Percentiles rank a stretch among this genome's conserved stretches.
Evolutionary conservation across 2,113 vertebrate species (phyloP).

Genomic region (Urocitellus parryii): DNA sequence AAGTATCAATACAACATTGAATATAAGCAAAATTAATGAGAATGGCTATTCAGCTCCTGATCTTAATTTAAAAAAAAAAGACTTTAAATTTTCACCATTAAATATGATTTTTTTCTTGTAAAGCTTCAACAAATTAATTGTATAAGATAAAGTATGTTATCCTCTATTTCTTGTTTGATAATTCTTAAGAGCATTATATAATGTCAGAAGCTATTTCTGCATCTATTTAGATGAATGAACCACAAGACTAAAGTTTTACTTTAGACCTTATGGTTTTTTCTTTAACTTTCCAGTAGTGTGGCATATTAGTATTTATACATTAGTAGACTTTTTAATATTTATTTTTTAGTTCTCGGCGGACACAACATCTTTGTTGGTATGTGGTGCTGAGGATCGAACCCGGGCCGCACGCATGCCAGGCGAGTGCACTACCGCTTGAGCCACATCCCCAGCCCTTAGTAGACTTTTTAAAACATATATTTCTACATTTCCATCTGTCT

Average conservation of each 20-base stretch:
- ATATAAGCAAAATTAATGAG: not conserved
- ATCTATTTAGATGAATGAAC: not conserved
- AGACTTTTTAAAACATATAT: no score
- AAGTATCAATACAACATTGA: not conserved
- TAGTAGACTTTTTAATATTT: not conserved
- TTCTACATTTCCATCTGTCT: not conserved
- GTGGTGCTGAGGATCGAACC: no score
- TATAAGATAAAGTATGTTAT: not conserved
- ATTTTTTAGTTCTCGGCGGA: no score
- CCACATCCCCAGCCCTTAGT: no score
- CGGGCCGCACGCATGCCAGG: no score
- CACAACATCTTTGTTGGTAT: no score
- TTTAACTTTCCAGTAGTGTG: conserved; percentile 15
- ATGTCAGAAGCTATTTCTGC: not conserved
- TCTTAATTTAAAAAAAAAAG: not conserved
- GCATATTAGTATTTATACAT: not conserved
- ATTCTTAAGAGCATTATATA: not conserved
- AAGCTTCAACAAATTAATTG: conserved; percentile 25
- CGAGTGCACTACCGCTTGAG: no score
- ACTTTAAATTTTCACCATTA: conserved; percentile 7
- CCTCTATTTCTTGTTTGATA: not conserved
- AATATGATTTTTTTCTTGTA: not conserved
- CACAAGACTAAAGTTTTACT: conserved; percentile 29
- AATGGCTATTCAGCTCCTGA: not conserved
- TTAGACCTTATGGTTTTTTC: not conserved